phyloP scores from a whole-genome alignment of 1,140 invertebrate species.

The Drosophila fuyamai region DNA sequence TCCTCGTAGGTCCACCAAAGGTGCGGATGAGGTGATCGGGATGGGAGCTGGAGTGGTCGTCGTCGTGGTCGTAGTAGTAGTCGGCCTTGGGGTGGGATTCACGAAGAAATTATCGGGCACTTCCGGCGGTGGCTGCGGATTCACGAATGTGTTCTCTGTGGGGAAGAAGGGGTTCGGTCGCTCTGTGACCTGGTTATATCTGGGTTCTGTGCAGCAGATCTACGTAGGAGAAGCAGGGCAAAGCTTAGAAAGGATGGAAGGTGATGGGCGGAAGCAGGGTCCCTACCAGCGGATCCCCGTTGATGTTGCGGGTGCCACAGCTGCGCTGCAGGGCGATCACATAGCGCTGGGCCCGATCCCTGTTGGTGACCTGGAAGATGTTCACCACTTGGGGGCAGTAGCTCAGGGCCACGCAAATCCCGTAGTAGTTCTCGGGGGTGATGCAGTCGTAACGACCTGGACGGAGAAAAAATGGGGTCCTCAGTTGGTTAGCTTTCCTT shows the following conservation, averaged over 20 bases:
- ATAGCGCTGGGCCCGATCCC: conserved; percentile 63
- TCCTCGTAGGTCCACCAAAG: conserved; percentile 42
- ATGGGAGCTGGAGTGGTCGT: conserved; percentile 31
- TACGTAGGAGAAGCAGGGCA: conserved; percentile 21
- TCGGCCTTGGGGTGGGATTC: background rate
- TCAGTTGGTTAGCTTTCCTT: background rate
- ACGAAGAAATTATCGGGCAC: conserved; percentile 54
- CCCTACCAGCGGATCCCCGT: conserved; percentile 78
- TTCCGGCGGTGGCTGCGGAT: conserved; percentile 10
- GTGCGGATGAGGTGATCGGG: conserved; percentile 25
- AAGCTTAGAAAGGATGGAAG: conserved; percentile 35
- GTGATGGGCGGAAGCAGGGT: background rate
- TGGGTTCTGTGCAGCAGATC: conserved; percentile 73
- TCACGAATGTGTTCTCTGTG: conserved; percentile 41
- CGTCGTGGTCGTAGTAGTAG: conserved; percentile 21
- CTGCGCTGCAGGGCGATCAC: conserved; percentile 66
- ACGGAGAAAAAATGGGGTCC: background rate
- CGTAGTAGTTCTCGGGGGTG: conserved; percentile 77
- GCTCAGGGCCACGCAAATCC: conserved; percentile 67
- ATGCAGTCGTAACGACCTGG: conserved; percentile 70
- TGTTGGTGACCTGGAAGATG: conserved; percentile 56
- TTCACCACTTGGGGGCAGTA: conserved; percentile 74
- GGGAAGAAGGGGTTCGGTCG: conserved; percentile 65
- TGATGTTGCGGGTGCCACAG: conserved; percentile 71
- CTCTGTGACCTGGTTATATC: conserved; percentile 53